Evolutionary conservation across 1,140 invertebrate genomes (phyloP).

Genomic region (Centruroides sculpturatus): DNA sequence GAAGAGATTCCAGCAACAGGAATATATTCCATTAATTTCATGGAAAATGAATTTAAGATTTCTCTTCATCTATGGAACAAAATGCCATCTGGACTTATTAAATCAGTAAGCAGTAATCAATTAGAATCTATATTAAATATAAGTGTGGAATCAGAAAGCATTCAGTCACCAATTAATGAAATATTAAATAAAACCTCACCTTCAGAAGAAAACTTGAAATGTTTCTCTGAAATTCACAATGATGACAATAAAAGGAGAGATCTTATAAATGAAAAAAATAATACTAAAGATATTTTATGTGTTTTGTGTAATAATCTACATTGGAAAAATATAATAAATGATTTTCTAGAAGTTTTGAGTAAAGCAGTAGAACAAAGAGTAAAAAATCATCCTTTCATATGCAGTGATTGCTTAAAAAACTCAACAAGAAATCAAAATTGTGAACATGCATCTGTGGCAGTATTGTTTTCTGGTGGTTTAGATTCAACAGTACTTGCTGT

Average conservation of each 20-base stretch:
- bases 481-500: conserved; percentile 81
- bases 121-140: background rate
- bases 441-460: conserved; percentile 56
- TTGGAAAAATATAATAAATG: conserved; percentile 5
- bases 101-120: background rate
- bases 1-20: conserved; percentile 58
- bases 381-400: conserved; percentile 45
- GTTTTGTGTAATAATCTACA: no score
- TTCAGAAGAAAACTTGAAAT: background rate
- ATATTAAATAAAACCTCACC: background rate
- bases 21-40: conserved; percentile 46
- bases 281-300: no score
- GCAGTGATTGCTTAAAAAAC: conserved; percentile 38
- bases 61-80: conserved; percentile 24
- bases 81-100: conserved; percentile 4
- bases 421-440: conserved; percentile 24
- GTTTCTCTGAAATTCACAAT: background rate
- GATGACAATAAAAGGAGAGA: no score
- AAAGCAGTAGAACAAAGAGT: conserved; percentile 47
- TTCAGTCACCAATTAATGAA: conserved; percentile 1
- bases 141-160: background rate
- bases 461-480: conserved; percentile 90
- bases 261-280: no score
- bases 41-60: conserved; percentile 16
- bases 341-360: conserved; percentile 40